Percentiles rank a stretch among this genome's conserved stretches.
Conservation (phyloP, 2,888 invertebrate species). For the Augiades crinisus region DNA sequence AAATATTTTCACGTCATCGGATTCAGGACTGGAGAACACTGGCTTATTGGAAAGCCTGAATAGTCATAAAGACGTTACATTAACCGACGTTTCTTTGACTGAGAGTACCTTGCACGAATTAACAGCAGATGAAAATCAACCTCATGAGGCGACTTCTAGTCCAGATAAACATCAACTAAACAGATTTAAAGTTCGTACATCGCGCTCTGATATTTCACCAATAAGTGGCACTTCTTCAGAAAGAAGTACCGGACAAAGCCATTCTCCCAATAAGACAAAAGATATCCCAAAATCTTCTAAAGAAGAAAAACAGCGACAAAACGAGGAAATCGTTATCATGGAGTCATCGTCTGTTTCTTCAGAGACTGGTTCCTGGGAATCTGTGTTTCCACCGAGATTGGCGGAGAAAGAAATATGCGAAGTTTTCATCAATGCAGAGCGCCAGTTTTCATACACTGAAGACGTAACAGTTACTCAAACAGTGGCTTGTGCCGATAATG, state of each 20-base stretch:
- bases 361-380: conserved; percentile 85
- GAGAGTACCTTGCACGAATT: conserved; percentile 68
- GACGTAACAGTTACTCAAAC: conserved; percentile 16
- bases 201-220: conserved; percentile 34
- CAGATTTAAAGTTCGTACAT: conserved; percentile 34
- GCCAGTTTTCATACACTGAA: conserved; percentile 42
- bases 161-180: conserved; percentile 41
- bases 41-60: conserved; percentile 60
- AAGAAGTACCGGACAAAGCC: conserved; percentile 40
- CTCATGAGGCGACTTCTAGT: conserved; percentile 44
- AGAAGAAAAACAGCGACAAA: conserved; percentile 83
- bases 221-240: conserved; percentile 38
- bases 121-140: conserved; percentile 53
- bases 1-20: conserved; percentile 61
- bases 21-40: conserved; percentile 73
- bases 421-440: conserved; percentile 64
- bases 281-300: conserved; percentile 60
- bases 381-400: conserved; percentile 76
- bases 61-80: conserved; percentile 61
- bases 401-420: conserved; percentile 66
- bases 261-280: conserved; percentile 38
- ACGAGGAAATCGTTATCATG: conserved; percentile 83
- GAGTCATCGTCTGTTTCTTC: conserved; percentile 84
- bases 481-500: conserved; percentile 23
- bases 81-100: conserved; percentile 63